Evolutionary conservation across 2,113 vertebrate genomes (phyloP), one percentile per base, ranked within the genome.

Genomic region (Chaetura pelagica): DNA sequence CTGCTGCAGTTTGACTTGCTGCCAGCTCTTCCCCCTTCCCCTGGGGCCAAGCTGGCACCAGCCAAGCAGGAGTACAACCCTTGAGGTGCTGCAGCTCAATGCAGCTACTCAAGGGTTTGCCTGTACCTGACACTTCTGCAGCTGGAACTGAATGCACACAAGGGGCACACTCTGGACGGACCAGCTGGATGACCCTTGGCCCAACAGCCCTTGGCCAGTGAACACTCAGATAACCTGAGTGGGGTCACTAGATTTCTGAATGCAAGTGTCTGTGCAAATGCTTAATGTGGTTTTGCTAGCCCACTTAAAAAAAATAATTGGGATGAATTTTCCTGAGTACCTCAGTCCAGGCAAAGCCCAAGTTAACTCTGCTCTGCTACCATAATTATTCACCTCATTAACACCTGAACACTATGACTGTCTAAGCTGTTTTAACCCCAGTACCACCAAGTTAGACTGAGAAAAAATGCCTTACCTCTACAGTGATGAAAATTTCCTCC

Each of bases 401-500:
- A 63, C 23, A 74, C 52, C 7, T 22, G 55, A 90, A 80, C 20
- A 27, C 24, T 51, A 7, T 9, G 40, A 54, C 42, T 82, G 66
- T 44, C 23, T 93, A 75, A 96, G 80, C 44, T 61, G 12, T 76
- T 86, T 32, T 72, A 74, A 75, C 9, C 12, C 23, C 21, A 57
- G 30, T 35, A 72, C 30, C 35, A 64, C 58, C 51, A 88, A 73
- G 14, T 76, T 79, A 87, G 44, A 55, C 57, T 9, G 30, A 44
- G 57, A 62, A 85, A 82, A 92, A 84, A 69, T 42, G n/a, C 26
- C 94, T 98, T 96, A 99, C 99, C 98, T 99, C 99, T 54, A 99
- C 99, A 0, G 99, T 99, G 82, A 99, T 99, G 96, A 99, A 99
- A 79, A 99, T 99, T 96, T 99, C 99, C 87, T 99, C 99, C 97